Percentiles rank a stretch among this genome's conserved stretches.
Evolutionary conservation across 2,888 invertebrate species (phyloP).

Genomic region (Eilema griseolum): DNA sequence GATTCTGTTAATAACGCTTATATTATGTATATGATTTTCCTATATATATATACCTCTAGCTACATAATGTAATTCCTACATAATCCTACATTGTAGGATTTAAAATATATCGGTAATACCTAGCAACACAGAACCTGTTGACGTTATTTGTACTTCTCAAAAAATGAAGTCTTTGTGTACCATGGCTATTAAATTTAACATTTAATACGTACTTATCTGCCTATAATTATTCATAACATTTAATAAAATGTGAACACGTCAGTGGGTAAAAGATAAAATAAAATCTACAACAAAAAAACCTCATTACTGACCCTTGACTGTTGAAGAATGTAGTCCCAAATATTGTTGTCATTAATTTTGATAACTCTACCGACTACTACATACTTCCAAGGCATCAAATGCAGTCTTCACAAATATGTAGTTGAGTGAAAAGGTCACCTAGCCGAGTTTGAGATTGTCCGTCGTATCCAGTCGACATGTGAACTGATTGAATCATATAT

Average conservation of each 20-base stretch:
- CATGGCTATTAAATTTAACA: not conserved
- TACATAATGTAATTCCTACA: too few relatives aligned
- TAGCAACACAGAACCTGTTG: too few relatives aligned
- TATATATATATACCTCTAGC: too few relatives aligned
- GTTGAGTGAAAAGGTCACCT: conserved; percentile 69
- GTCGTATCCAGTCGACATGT: conserved; percentile 94
- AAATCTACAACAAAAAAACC: conserved; percentile 2
- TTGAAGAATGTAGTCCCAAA: conserved; percentile 25
- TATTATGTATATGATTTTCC: too few relatives aligned
- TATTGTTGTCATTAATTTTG: conserved; percentile 23
- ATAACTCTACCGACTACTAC: conserved; percentile 25
- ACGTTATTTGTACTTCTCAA: not conserved
- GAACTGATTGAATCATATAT: conserved; percentile 94
- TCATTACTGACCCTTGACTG: conserved; percentile 17
- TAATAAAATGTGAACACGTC: conserved; percentile 8
- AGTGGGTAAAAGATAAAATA: conserved; percentile 11
- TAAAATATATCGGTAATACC: too few relatives aligned
- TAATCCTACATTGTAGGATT: too few relatives aligned
- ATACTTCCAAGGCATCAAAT: conserved; percentile 48
- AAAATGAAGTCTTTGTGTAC: not conserved
- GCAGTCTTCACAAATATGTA: conserved; percentile 66
- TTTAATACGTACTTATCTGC: not conserved
- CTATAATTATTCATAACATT: not conserved
- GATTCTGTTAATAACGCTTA: too few relatives aligned
- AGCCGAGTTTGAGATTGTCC: conserved; percentile 88